Base-by-base conservation (phyloP, 2,113 vertebrate species). In the Chlorodrepanis virens region DNA sequence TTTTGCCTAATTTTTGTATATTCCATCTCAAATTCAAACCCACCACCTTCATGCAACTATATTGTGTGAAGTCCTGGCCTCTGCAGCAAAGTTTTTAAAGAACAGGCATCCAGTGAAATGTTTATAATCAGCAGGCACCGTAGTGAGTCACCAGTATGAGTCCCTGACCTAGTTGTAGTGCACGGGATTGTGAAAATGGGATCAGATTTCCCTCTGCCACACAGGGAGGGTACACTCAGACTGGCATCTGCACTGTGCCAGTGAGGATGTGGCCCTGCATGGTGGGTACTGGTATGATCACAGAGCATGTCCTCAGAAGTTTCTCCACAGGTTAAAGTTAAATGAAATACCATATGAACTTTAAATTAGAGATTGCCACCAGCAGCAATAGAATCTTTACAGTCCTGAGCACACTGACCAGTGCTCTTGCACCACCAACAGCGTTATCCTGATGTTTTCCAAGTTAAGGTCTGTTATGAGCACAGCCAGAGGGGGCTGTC, bases 151-250 rank as follows among this genome's bases (percentile, higher is more conserved):
- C n/a, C 45, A 27, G 14, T 15, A 9, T 95, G 90, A 95, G 52
- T 97, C 96, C 95, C 64, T 95, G 94, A 96, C 95, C 94, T 83
- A 96, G 11, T 88, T 96, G 31, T 80, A 14, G 54, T n/a, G 90
- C 92, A 81, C 7, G 20, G 64, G 92, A 88, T 81, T 90, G 44
- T 90, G 75, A 78, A 92, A 95, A 42, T 0, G 5, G 45, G 74
- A 59, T 29, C 83, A 95, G 50, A 72, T 60, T 94, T 89, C 52
- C 60, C 40, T 78, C 25, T 84, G 70, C 63, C 45, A 68, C 21
- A 44, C 3, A 6, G 10, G 49, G 53, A 69, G 33, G n/a, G 39
- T 29, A 54, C 31, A 16, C 23, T 81, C 50, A 72, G 45, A 33
- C 14, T 39, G 16, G 59, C 53, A 70, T 42, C 67, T 85, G 83